Conservation (phyloP, 37 sponge, comb jelly and placozoan species). For the Oscarella lobularis region DNA sequence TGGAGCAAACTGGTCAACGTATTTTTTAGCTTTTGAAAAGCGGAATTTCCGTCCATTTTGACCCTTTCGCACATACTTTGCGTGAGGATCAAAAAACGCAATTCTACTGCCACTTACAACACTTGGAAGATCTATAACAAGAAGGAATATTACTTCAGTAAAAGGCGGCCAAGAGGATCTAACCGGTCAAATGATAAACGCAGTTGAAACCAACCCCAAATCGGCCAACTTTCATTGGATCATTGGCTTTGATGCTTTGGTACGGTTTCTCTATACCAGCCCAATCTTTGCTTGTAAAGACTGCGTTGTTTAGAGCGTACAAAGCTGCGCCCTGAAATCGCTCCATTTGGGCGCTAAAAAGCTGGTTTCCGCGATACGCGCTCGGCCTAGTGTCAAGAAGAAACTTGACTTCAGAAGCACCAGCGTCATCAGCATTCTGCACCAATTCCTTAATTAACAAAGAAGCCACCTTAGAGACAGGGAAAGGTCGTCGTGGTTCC, state of each 20-base stretch:
- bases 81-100: conserved; percentile 74
- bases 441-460: too few species aligned
- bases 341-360: too few species aligned
- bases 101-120: conserved; percentile 46
- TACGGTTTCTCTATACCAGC: conserved; percentile 36
- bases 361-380: too few species aligned
- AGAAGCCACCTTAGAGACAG: too few species aligned
- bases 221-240: conserved; percentile 54
- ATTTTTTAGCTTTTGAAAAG: not conserved
- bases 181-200: conserved; percentile 8
- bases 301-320: conserved; percentile 45
- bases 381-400: too few species aligned
- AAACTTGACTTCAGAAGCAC: too few species aligned
- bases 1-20: not conserved
- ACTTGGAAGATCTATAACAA: conserved; percentile 67
- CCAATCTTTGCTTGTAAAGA: conserved; percentile 55
- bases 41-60: conserved; percentile 14
- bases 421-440: too few species aligned
- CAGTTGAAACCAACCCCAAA: conserved; percentile 79
- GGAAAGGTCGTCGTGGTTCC: too few species aligned
- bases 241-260: conserved; percentile 45
- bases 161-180: not conserved
- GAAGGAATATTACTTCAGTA: not conserved
- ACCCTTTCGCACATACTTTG: conserved; percentile 42
- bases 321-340: conserved; percentile 74